Evolutionary conservation across 1,140 invertebrate genomes (phyloP), one percentile per base, ranked within the genome.

Genomic region (Dendrolimus punctatus): DNA sequence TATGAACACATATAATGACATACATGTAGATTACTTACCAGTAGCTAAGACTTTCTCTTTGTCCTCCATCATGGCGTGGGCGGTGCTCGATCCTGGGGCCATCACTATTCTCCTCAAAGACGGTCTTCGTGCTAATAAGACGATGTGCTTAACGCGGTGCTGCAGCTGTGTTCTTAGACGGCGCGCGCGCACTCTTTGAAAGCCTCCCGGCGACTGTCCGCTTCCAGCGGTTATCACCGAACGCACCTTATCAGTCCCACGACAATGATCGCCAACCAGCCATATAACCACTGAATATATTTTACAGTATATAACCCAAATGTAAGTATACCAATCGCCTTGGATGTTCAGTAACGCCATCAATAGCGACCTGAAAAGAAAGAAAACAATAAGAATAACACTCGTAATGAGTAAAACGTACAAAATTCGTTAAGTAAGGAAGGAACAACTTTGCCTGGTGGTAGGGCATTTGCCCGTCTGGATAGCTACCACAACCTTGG

Each of bases 61-160:
- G 64, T 87, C 85, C 55, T 87, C 83, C 69, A 82, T 80, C 84
- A 87, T 87, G 46, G 84, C 66, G 57, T 87, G 82, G 36, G 76
- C 80, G 52, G 85, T 78, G 61, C 75, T 79, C 42, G 80, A 67
- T 80, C 82, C 82, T 44, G 82, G 82, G 68, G 82, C 82, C 82
- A 85, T 85, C 7, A 85, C 80, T 58, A 84, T 80, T 64, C 78
- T 73, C 60, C 76, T 78, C 43, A 81, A 57, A 41, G 80, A 86
- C 50, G 78, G 75, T 76, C 77, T 83, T 54, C 80, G 74, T 45
- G 76, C 76, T 65, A 84, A 73, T 49, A 80, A 76, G 55, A 81
- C 77, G 53, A 79, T 71, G 57, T 80, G 76, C 60, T 80, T 81
- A 5, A 57, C 57, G 46, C 71, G 77, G 56, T 75, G 60, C 55